These are phyloP conservation scores for Scomberomorus guttatus DNA, from an alignment of 2,797 vertebrate genomes.

Conservation along the genomic window DNA sequence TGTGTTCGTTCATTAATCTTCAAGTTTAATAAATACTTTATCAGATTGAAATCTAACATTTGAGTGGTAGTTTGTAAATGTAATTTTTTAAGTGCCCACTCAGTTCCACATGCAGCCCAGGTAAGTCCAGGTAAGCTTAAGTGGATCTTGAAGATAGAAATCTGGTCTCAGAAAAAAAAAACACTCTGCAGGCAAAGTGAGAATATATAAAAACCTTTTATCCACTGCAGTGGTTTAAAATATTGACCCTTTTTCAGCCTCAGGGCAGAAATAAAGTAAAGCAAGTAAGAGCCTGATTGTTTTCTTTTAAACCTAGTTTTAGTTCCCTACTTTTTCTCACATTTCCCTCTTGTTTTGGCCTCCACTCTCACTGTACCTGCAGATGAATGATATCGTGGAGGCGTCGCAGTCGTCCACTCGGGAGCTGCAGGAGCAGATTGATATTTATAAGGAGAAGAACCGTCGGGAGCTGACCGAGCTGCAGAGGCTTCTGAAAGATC, in stretches of 20 bases:
- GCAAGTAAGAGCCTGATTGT: not conserved
- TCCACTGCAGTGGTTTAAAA: not conserved
- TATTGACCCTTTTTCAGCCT: not conserved
- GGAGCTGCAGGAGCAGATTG: slow-evolving; percentile 95
- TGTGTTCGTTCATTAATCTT: not conserved
- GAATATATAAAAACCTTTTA: not conserved
- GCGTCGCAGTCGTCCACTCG: slow-evolving; percentile 90
- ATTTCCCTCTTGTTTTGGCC: not conserved
- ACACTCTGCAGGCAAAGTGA: not conserved
- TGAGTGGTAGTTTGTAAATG: not conserved
- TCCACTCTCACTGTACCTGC: slow-evolving; percentile 15
- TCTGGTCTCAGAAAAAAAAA: not conserved
- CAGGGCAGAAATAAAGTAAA: not conserved
- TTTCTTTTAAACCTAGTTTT: not conserved
- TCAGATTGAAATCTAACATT: not conserved
- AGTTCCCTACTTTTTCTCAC: not conserved
- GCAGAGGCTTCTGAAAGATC: slow-evolving; percentile 92
- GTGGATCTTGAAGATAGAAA: not conserved
- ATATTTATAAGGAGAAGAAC: slow-evolving; percentile 95
- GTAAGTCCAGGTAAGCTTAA: not conserved
- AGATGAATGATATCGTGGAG: slow-evolving; percentile 94
- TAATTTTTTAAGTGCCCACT: not conserved
- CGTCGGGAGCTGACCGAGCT: slow-evolving; percentile 90
- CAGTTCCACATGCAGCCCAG: not conserved
- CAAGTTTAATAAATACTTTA: not conserved